Percentiles rank a stretch among this genome's conserved stretches.
phyloP scores from a whole-genome alignment of 2,888 invertebrate genomes.

The Lepidochitona cinerea region DNA sequence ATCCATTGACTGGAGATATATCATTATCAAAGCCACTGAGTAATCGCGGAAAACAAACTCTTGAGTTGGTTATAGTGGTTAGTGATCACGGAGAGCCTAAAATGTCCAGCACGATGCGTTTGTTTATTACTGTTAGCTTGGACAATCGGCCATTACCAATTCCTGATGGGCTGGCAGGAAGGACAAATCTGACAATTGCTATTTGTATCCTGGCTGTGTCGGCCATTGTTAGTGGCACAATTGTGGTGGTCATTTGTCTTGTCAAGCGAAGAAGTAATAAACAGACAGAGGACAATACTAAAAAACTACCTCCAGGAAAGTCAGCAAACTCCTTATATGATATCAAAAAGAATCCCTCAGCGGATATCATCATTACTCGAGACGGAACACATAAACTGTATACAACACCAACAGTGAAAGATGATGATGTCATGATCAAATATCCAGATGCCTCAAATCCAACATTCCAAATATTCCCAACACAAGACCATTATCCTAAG shows the following conservation, averaged over 20 bases:
- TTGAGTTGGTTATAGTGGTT: background rate
- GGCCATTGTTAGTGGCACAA: background rate
- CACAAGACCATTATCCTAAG: background rate
- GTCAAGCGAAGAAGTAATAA: background rate
- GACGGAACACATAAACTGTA: background rate
- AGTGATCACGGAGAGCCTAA: background rate
- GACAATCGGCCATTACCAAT: background rate
- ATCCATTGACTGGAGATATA: background rate
- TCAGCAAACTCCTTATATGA: background rate
- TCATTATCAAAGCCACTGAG: background rate
- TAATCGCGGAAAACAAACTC: background rate
- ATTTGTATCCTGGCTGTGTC: background rate
- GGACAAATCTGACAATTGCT: conserved; percentile 1
- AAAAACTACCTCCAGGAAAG: background rate
- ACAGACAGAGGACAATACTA: background rate
- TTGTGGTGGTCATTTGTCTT: conserved; percentile 1
- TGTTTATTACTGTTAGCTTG: background rate
- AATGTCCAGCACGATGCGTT: no score
- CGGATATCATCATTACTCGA: background rate
- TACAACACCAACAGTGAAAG: background rate
- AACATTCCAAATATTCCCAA: background rate
- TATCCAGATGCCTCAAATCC: background rate
- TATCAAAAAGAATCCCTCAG: background rate
- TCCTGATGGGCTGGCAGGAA: background rate
- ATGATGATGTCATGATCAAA: background rate